A percentile compares a stretch with the other conserved stretches of the same genome.
phyloP scores from a whole-genome alignment of 2,113 vertebrate genomes.

The Nipponia nippon region DNA sequence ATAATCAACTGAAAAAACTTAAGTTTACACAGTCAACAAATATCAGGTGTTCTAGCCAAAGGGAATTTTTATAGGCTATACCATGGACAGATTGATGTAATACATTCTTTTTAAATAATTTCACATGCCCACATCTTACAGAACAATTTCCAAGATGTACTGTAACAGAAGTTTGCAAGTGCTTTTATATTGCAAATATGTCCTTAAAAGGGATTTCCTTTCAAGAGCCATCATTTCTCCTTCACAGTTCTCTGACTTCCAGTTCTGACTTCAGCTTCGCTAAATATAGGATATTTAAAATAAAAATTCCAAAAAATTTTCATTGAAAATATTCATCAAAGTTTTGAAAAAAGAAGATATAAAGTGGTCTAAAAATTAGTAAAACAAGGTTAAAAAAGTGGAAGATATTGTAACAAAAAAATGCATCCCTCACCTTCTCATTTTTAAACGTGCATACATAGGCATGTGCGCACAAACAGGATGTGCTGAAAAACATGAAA shows the following conservation, averaged over 20 bases:
- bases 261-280: background rate
- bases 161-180: background rate
- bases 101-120: background rate
- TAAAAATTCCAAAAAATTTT: background rate
- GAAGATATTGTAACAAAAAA: background rate
- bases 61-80: background rate
- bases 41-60: background rate
- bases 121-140: fast-evolving
- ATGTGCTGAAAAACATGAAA: background rate
- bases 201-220: background rate
- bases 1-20: background rate
- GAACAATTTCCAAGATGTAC: background rate
- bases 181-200: background rate
- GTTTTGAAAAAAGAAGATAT: background rate
- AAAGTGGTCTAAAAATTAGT: background rate
- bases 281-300: background rate
- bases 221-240: background rate
- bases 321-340: background rate
- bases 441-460: background rate
- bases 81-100: background rate
- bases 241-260: background rate
- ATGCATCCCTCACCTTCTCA: fast-evolving
- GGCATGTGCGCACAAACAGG: fast-evolving
- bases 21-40: background rate
- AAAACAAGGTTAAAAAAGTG: background rate